Evolutionary conservation across 2,888 invertebrate genomes (phyloP), one percentile per base, ranked within the genome.

Genomic region (Parnassius orleans): DNA sequence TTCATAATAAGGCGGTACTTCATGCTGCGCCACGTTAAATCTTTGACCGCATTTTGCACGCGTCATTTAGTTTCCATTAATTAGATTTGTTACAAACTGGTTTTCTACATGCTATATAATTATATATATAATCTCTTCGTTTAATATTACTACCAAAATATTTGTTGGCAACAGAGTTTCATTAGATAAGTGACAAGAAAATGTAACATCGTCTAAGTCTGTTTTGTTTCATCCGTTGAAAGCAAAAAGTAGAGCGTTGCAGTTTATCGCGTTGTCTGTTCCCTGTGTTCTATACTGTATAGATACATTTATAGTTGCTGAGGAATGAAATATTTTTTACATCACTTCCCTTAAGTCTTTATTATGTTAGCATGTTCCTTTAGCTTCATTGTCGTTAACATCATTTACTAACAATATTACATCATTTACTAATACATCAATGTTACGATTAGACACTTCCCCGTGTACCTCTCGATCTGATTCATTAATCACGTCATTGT

Each of bases 401-500:
- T 64, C 72, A 72, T 78, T 77, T 33, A 33, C 24, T 24, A 24
- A 24, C 33, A 33, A 33, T 33, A 33, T 33, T 33, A 33, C 33
- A 33, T 75, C 76, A 77, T 51, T 75, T 71, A 70, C 75, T 76
- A 79, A 84, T 84, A 77, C 81, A 84, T 86, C 86, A 87, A 78
- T 79, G 82, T 84, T 78, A 70, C 80, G 79, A 81, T 84, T 81
- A 81, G 83, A 85, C 81, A 81, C 78, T 80, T 81, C 77, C 75
- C 72, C 79, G 68, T 83, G 80, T 82, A 81, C 74, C 70, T 69
- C 72, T 69, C 73, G 79, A 81, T 80, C 78, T 78, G 73, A 79
- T 84, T 80, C 78, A 78, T 89, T 85, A 87, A 89, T 89, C 87
- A 87, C 83, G 77, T 77, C 78, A 77, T 72, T 80, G 79, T 79